Conservation (phyloP, 2,888 invertebrate species). For the Lordiphosa andalusiaca region DNA sequence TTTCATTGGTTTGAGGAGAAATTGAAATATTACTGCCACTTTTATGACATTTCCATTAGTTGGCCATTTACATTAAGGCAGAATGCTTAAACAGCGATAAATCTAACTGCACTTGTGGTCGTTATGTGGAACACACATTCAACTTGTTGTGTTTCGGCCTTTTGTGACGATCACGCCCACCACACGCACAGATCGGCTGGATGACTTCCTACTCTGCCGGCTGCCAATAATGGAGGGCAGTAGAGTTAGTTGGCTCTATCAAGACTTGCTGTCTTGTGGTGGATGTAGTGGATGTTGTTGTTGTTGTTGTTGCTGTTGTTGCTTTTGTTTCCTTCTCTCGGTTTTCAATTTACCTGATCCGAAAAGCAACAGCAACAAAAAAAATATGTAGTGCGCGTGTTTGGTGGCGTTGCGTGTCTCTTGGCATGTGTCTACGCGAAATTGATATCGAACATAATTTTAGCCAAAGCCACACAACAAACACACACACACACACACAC, state of each 20-base stretch:
- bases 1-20: too few species aligned
- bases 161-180: not conserved
- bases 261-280: conserved; percentile 7
- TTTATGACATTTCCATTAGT: conserved; percentile 1
- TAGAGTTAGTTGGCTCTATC: conserved; percentile 25
- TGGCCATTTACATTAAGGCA: conserved; percentile 5
- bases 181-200: conserved; percentile 9
- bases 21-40: conserved; percentile 1
- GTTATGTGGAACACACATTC: too few species aligned
- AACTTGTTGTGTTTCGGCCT: too few species aligned
- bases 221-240: conserved; percentile 34
- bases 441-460: conserved; percentile 75
- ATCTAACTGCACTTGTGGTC: conserved; percentile 5
- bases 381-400: conserved; percentile 65
- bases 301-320: not conserved
- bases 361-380: not conserved
- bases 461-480: conserved; percentile 40
- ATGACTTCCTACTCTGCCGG: conserved; percentile 5
- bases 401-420: conserved; percentile 74
- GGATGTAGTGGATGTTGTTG: conserved; percentile 1
- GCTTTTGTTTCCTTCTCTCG: conserved; percentile 14
- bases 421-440: conserved; percentile 75
- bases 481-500: conserved; percentile 31
- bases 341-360: conserved; percentile 33
- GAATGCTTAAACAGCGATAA: conserved; percentile 9